These are phyloP conservation scores for Ameiurus melas DNA, from an alignment of 2,113 vertebrate species.

Conservation along the genomic window DNA sequence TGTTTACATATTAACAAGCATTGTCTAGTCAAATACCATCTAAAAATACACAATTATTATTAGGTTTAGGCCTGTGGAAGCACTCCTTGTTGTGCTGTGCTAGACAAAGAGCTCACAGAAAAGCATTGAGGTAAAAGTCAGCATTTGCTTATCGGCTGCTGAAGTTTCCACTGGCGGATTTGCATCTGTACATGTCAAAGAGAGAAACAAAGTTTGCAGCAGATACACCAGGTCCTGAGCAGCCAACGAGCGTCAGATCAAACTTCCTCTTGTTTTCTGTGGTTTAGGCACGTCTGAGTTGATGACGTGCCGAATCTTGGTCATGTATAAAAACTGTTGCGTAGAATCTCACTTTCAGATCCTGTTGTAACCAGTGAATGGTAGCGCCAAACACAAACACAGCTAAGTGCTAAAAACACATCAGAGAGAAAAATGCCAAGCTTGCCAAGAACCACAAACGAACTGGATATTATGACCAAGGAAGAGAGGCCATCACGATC, in stretches of 20 bases:
- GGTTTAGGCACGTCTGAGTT: conserved; percentile 57
- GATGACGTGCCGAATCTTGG: conserved; percentile 53
- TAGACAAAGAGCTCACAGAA: conserved; percentile 27
- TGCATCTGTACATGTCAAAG: conserved; percentile 65
- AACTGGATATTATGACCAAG: conserved; percentile 68
- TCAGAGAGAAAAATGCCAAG: conserved; percentile 70
- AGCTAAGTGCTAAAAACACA: not conserved
- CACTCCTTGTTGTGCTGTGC: not conserved
- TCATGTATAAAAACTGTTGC: conserved; percentile 66
- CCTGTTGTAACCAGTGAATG: conserved; percentile 24
- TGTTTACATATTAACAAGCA: not conserved
- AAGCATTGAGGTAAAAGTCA: conserved; percentile 49
- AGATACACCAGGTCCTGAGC: conserved; percentile 5
- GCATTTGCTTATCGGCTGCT: conserved; percentile 67
- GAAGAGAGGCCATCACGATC: conserved; percentile 62
- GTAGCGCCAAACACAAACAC: not conserved
- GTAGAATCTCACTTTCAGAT: conserved; percentile 29
- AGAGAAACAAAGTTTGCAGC: conserved; percentile 21
- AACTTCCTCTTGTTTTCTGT: conserved; percentile 72
- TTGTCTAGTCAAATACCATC: not conserved
- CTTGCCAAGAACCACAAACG: conserved; percentile 65
- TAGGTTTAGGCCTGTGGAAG: not conserved
- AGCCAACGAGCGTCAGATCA: conserved; percentile 60
- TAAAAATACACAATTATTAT: not conserved
- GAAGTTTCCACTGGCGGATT: conserved; percentile 66